phyloP scores from a whole-genome alignment of 2,113 vertebrate species.

The Nycticebus coucang region DNA sequence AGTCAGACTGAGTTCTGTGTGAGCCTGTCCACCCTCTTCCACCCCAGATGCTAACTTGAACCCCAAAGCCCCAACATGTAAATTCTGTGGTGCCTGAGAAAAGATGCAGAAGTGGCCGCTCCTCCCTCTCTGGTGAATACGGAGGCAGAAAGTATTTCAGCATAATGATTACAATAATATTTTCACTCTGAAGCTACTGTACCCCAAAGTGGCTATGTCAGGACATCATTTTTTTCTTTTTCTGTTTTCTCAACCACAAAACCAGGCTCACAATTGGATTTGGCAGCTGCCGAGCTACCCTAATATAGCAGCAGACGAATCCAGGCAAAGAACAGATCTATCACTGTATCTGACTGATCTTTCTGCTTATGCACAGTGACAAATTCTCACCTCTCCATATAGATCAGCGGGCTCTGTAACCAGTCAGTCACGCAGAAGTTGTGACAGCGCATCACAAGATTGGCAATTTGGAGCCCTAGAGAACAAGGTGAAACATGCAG shows the following conservation, averaged over 20 bases:
- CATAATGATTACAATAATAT: slow-evolving; percentile 45
- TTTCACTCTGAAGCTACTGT: slow-evolving; percentile 59
- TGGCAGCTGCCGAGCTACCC: slow-evolving; percentile 80
- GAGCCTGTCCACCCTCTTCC: background rate
- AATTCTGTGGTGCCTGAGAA: background rate
- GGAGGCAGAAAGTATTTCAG: slow-evolving; percentile 39
- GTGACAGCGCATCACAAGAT: slow-evolving; percentile 82
- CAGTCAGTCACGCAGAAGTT: slow-evolving; percentile 83
- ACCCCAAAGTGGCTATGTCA: slow-evolving; percentile 73
- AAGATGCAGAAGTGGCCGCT: slow-evolving; percentile 31
- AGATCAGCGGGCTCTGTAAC: slow-evolving; percentile 85
- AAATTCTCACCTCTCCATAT: slow-evolving; percentile 88
- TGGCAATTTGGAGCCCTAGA: slow-evolving; percentile 80
- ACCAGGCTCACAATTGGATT: slow-evolving; percentile 82
- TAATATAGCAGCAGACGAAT: slow-evolving; percentile 85
- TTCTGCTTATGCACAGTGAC: slow-evolving; percentile 86
- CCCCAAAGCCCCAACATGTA: background rate
- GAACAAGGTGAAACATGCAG: slow-evolving; percentile 81
- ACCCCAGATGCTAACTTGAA: slow-evolving; percentile 30
- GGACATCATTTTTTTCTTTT: slow-evolving; percentile 73
- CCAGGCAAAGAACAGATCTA: slow-evolving; percentile 86
- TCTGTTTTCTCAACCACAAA: slow-evolving; percentile 76
- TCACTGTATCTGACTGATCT: slow-evolving; percentile 87
- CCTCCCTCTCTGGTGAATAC: background rate
- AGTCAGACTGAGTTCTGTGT: slow-evolving; percentile 47